Evolutionary conservation across 2,797 vertebrate species (phyloP).

Genomic region (Uromys caudimaculatus): DNA sequence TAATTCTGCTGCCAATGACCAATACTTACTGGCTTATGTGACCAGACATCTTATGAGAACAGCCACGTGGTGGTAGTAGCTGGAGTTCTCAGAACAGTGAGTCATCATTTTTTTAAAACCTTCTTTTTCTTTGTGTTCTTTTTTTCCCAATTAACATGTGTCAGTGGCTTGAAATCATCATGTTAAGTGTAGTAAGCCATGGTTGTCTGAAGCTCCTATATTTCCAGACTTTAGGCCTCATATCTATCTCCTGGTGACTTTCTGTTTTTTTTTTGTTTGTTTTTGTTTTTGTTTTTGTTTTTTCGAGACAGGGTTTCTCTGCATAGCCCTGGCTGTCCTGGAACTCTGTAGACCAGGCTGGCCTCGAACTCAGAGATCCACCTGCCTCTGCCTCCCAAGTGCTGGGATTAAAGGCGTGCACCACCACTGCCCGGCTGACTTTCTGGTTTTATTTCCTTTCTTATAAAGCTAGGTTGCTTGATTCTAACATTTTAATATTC

Average conservation of each 20-base stretch:
- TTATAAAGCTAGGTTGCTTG: not conserved
- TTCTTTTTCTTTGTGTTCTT: not conserved
- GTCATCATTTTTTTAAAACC: not conserved
- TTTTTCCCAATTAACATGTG: not conserved
- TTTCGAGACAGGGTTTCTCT: no score
- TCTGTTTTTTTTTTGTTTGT: no score
- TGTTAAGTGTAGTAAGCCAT: not conserved
- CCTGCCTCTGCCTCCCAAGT: no score
- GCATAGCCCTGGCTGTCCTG: no score
- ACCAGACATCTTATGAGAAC: not conserved
- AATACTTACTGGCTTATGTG: not conserved
- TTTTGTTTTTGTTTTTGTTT: no score
- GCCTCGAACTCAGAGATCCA: no score
- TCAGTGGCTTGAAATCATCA: not conserved
- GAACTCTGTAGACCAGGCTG: no score
- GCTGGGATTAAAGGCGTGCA: no score
- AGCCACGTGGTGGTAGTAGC: not conserved
- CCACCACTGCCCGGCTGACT: no score
- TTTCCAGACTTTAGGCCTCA: not conserved
- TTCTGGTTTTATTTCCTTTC: constrained; percentile 41
- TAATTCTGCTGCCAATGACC: not conserved
- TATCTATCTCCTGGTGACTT: not conserved
- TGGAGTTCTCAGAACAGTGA: not conserved
- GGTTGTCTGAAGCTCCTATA: not conserved
- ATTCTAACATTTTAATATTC: not conserved